phyloP scores from a whole-genome alignment of 2,797 vertebrate genomes.

The Poeciliopsis turneri region DNA sequence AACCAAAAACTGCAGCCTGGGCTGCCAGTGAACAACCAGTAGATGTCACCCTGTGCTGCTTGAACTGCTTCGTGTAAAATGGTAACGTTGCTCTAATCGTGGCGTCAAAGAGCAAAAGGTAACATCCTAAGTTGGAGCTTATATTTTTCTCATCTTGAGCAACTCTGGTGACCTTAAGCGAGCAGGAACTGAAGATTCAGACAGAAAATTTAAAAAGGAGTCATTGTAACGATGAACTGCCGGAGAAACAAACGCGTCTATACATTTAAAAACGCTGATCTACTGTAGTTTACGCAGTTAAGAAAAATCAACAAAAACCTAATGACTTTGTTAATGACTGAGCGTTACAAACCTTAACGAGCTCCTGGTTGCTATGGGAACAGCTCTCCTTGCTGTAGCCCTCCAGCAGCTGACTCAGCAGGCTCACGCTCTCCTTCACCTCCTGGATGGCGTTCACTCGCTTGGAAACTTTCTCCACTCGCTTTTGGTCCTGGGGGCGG shows the following conservation, averaged over 20 bases:
- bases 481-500: slow-evolving; percentile 89
- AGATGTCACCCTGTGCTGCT: not conserved
- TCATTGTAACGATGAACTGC: not conserved
- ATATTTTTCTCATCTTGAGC: not conserved
- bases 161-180: not conserved
- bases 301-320: not conserved
- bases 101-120: not conserved
- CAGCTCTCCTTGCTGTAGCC: slow-evolving; percentile 85
- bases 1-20: not conserved
- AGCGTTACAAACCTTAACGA: slow-evolving; percentile 88
- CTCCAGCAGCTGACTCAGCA: slow-evolving; percentile 93
- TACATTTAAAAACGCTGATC: not conserved
- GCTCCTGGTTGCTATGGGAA: slow-evolving; percentile 89
- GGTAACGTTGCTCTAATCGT: not conserved
- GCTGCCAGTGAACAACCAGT: not conserved
- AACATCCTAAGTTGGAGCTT: not conserved
- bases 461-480: slow-evolving; percentile 97
- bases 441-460: slow-evolving; percentile 94
- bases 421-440: slow-evolving; percentile 93
- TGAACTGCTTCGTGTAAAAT: not conserved
- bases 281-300: not conserved
- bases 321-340: slow-evolving; percentile 14
- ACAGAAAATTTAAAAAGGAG: not conserved
- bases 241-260: not conserved
- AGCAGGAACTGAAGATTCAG: not conserved